Percentiles rank a stretch among this genome's conserved stretches.
Conservation (phyloP, 1,140 invertebrate species). For the Leptoteleia sp. region DNA sequence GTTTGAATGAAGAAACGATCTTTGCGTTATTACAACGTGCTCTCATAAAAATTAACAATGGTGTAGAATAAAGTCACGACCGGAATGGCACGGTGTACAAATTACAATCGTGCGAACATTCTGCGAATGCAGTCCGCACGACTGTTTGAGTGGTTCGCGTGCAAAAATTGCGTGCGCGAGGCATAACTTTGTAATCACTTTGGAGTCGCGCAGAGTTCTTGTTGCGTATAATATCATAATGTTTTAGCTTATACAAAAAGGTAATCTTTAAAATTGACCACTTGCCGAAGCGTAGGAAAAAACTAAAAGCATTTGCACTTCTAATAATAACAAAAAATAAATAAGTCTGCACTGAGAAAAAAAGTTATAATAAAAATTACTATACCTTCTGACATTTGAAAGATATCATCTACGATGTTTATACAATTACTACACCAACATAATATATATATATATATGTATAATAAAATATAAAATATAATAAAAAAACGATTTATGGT, state of each 20-base stretch:
- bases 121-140: conserved; percentile 6
- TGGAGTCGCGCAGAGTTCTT: neutral
- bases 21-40: conserved; percentile 10
- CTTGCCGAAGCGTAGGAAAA: too few species aligned
- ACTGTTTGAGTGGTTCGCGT: conserved; percentile 4
- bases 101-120: conserved; percentile 53
- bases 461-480: too few species aligned
- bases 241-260: conserved; percentile 5
- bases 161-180: conserved; percentile 24
- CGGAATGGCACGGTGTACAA: conserved; percentile 14
- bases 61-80: conserved; percentile 10
- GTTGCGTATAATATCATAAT: neutral
- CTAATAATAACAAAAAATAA: too few species aligned
- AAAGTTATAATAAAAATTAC: too few species aligned
- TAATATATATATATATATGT: too few species aligned
- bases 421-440: too few species aligned
- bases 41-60: conserved; percentile 16
- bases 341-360: too few species aligned
- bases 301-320: too few species aligned
- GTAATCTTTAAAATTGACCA: too few species aligned
- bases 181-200: conserved; percentile 17
- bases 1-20: conserved; percentile 17
- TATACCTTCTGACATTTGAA: too few species aligned
- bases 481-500: too few species aligned
- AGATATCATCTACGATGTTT: too few species aligned